These are phyloP conservation scores for Gari tellinella DNA, from an alignment of 2,888 invertebrate genomes.

Conservation along the genomic window DNA sequence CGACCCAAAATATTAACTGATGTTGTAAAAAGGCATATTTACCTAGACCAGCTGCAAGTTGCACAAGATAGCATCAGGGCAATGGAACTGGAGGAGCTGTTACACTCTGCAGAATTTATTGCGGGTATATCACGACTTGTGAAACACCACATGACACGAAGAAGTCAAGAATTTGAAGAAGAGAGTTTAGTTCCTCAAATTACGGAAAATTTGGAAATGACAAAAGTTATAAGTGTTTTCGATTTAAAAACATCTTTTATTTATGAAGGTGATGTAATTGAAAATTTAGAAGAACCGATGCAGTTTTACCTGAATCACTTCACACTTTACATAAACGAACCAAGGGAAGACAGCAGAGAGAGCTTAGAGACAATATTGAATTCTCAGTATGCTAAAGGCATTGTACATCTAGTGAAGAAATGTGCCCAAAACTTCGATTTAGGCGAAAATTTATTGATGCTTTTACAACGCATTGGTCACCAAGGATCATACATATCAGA, in stretches of 20 bases:
- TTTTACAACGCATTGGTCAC: no score
- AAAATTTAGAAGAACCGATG: neutral
- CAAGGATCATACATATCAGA: no score
- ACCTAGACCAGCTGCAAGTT: slow-evolving; percentile 1
- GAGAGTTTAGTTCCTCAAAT: neutral
- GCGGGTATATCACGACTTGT: slow-evolving; percentile 31
- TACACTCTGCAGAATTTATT: slow-evolving; percentile 22
- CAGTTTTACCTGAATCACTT: neutral
- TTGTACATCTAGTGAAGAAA: no score
- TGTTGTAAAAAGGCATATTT: slow-evolving; percentile 20
- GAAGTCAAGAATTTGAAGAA: neutral
- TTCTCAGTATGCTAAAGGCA: no score
- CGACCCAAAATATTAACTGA: slow-evolving; percentile 26
- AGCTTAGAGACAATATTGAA: no score
- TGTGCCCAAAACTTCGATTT: no score
- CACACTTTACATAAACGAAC: no score
- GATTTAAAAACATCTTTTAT: neutral
- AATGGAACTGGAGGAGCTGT: neutral
- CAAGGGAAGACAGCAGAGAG: no score
- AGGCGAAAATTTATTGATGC: no score
- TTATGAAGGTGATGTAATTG: neutral
- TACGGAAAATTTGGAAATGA: neutral
- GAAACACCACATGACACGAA: slow-evolving; percentile 17
- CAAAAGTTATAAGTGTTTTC: slow-evolving; percentile 2
- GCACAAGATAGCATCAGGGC: slow-evolving; percentile 4